Evolutionary conservation across 2,113 vertebrate species (phyloP), one percentile per base, ranked within the genome.

Genomic region (Oncorhynchus mykiss): DNA sequence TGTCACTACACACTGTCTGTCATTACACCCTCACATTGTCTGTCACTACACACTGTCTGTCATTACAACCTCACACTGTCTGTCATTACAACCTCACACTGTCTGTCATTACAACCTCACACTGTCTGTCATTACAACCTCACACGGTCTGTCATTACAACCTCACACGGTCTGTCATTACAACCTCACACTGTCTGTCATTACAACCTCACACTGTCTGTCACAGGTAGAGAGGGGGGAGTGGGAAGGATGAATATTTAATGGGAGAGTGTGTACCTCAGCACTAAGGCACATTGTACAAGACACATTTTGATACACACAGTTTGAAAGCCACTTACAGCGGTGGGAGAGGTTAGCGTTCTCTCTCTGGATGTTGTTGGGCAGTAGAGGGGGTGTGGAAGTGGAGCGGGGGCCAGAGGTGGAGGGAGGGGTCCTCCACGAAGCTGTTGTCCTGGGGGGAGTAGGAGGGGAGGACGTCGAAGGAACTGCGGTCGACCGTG

Each of bases 311-410:
- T 68, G 68, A 72, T 54, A n/a, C 73, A 77, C 54, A 65, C 9
- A 77, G 57, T 29, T 64, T 39, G 45, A 39, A 68, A 22, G 78
- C 81, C 70, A 77, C 96, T 96, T 93, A 99, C 97, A 96, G 87
- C 95, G 95, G 83, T 97, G 96, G 39, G 96, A 97, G 60, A 97
- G 93, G 88, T 96, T 98, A 88, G 87, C 94, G 79, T 96, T 95
- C 78, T 94, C 94, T 25, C 93, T 95, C 76, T 94, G 95, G 71
- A 93, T 89, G 72, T 89, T 87, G 81, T 92, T 92, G 7, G 91
- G 88, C 11, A 77, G 81, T 71, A 77, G 39, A 78, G 73, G 13
- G 0, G 88, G 81, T 57, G 89, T 78, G 89, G 92, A 2, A 62
- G 91, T 86, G 27, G 72, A 84, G 0, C 12, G 70, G 87, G 76